Conservation (phyloP, 2,797 vertebrate genomes). For the Nannoperca obscura region DNA sequence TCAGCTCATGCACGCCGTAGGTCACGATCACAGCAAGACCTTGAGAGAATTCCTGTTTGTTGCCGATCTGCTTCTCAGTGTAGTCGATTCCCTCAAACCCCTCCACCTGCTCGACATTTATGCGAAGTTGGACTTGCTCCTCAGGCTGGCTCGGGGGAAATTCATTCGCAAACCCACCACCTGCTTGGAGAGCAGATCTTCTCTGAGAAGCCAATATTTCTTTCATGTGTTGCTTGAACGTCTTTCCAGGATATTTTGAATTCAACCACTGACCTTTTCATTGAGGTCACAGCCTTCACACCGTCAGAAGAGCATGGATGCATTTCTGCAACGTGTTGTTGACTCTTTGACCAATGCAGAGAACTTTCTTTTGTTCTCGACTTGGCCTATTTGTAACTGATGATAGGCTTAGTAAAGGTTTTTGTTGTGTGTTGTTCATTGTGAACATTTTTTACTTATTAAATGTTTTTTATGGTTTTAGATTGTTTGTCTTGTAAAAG, state of each 20-base stretch:
- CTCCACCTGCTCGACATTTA: slow-evolving; percentile 52
- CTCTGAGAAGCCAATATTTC: not conserved
- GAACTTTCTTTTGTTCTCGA: not conserved
- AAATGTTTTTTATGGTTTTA: too few relatives aligned
- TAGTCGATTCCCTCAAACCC: not conserved
- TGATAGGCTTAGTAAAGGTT: not conserved
- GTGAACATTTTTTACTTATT: too few relatives aligned
- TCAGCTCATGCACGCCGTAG: not conserved
- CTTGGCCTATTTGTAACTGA: not conserved
- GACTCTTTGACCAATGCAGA: not conserved
- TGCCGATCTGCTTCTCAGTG: not conserved
- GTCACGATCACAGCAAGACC: not conserved
- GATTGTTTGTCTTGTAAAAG: too few relatives aligned
- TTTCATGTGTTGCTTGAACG: not conserved
- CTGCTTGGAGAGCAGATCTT: slow-evolving; percentile 17
- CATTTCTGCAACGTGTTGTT: not conserved
- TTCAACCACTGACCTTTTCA: not conserved
- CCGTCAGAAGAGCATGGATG: not conserved
- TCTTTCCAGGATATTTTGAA: not conserved
- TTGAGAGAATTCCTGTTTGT: not conserved
- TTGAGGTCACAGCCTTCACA: not conserved
- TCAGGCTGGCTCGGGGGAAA: slow-evolving; percentile 4
- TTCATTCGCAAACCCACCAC: slow-evolving; percentile 34
- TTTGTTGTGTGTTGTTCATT: too few relatives aligned
- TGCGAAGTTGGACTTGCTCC: slow-evolving; percentile 11